These are phyloP conservation scores for Linepithema humile DNA, from an alignment of 1,140 invertebrate genomes.

Conservation along the genomic window DNA sequence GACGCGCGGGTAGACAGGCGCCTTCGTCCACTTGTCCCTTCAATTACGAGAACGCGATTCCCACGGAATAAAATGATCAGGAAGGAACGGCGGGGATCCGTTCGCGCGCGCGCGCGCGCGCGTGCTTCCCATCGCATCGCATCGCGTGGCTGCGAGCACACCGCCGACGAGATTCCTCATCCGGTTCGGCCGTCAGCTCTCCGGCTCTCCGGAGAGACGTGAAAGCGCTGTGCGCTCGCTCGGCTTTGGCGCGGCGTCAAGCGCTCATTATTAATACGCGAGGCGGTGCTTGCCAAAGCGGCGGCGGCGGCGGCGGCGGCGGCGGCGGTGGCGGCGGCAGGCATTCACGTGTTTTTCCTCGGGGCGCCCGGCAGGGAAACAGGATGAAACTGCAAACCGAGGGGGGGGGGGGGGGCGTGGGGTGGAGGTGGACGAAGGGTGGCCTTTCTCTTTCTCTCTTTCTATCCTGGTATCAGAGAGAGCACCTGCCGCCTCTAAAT, in stretches of 20 bases:
- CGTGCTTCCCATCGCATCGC: slow-evolving; percentile 6
- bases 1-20: background rate
- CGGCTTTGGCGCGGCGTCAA: slow-evolving; percentile 72
- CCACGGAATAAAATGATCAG: slow-evolving; percentile 6
- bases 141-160: background rate
- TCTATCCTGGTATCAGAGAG: slow-evolving; percentile 36
- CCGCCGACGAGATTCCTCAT: slow-evolving; percentile 36
- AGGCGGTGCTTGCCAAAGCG: slow-evolving; percentile 75
- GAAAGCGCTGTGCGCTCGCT: slow-evolving; percentile 17
- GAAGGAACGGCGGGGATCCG: background rate
- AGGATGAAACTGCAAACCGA: slow-evolving; percentile 45
- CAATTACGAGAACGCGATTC: background rate
- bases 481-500: slow-evolving; percentile 83
- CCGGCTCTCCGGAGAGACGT: background rate
- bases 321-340: slow-evolving; percentile 74
- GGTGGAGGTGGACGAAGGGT: slow-evolving; percentile 8
- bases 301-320: slow-evolving; percentile 64
- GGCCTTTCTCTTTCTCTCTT: background rate
- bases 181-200: slow-evolving; percentile 35
- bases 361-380: slow-evolving; percentile 38
- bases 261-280: slow-evolving; percentile 79
- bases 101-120: background rate
- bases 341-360: slow-evolving; percentile 72
- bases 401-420: background rate
- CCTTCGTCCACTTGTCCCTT: background rate